phyloP scores from a whole-genome alignment of 2,797 vertebrate genomes.

The Apodemus agrarius region DNA sequence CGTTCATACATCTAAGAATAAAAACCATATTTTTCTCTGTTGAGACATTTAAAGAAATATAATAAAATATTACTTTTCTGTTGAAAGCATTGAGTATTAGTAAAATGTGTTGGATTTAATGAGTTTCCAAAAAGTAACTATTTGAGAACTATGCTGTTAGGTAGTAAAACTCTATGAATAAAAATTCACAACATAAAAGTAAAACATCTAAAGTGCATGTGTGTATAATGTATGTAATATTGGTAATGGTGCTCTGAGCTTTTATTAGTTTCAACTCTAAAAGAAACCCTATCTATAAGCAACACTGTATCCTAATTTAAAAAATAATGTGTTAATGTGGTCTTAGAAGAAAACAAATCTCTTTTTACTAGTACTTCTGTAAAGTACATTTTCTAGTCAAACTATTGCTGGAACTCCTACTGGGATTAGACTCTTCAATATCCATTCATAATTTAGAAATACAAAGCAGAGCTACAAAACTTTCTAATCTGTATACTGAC shows the following conservation, averaged over 20 bases:
- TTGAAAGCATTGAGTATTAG: not conserved
- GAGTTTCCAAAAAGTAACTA: not conserved
- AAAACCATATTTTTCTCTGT: not conserved
- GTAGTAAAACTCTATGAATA: not conserved
- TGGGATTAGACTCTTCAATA: not conserved
- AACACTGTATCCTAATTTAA: not conserved
- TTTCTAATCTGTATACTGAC: not conserved
- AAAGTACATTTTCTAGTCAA: constrained; percentile 5
- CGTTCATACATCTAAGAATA: not conserved
- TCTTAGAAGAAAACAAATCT: not conserved
- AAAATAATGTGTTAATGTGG: not conserved
- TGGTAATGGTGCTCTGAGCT: not conserved
- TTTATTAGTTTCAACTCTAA: not conserved
- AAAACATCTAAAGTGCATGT: not conserved
- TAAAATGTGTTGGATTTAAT: not conserved
- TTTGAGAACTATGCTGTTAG: not conserved
- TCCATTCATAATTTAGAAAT: constrained; percentile 10
- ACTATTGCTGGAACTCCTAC: not conserved
- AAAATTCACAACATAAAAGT: not conserved
- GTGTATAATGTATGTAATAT: not conserved
- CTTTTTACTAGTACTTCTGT: not conserved
- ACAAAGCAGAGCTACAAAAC: not conserved
- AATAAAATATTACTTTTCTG: not conserved
- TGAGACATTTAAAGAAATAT: not conserved
- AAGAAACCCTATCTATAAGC: not conserved